Evolutionary conservation across 2,113 vertebrate species (phyloP).

Genomic region (Corvus hawaiiensis): DNA sequence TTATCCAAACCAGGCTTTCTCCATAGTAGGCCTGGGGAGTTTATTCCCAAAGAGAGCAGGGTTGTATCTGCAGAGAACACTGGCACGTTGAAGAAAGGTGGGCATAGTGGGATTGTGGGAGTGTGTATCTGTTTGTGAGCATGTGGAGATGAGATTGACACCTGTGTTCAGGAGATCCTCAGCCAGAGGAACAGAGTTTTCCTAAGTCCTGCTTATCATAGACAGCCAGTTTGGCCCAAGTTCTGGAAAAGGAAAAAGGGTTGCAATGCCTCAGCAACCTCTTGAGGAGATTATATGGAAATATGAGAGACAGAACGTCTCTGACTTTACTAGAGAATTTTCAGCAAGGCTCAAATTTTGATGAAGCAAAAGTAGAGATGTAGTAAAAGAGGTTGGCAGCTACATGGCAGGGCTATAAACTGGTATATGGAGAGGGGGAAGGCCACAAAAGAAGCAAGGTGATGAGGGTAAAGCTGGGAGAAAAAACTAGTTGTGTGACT

Average conservation of each 20-base stretch:
- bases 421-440: neutral
- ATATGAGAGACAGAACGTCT: neutral
- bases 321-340: neutral
- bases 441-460: neutral
- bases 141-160: neutral
- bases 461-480: neutral
- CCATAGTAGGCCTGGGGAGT: neutral
- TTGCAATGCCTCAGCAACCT: neutral
- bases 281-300: neutral
- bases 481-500: neutral
- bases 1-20: neutral
- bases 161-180: neutral
- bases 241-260: neutral
- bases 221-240: neutral
- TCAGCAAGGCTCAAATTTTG: neutral
- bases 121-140: neutral
- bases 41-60: neutral
- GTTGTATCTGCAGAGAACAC: neutral
- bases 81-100: neutral
- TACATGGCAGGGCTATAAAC: neutral
- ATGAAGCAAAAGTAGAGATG: neutral
- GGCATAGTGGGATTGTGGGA: rapidly evolving
- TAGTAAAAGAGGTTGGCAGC: neutral
- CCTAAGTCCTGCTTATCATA: neutral
- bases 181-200: neutral